Base-by-base conservation (phyloP, 1,140 invertebrate species). In the Bathynomus jamesi region DNA sequence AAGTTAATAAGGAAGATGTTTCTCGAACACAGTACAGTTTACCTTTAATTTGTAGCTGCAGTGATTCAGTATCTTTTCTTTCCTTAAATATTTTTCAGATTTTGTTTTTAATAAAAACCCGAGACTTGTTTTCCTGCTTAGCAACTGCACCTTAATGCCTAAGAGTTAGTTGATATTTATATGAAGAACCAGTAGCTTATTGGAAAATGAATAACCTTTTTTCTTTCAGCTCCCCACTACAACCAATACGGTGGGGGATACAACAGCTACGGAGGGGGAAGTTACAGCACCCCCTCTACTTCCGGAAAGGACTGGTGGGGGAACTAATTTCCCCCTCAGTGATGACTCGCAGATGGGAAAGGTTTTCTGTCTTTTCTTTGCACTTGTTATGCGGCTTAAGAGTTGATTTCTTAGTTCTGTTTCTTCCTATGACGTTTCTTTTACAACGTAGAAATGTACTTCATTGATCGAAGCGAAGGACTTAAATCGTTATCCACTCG, bases 231-330 rank as follows among this genome's bases (percentile, higher is more conserved):
- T n/a, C 76, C 73, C 28, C 70, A 77, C 17, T 74, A 77, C 28
- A 71, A 71, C 53, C 32, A 70, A n/a, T 73, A 69, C 63, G 69
- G 75, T 28, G 75, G 75, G 25, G 61, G 72, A 29, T 28, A 40
- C 30, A 61, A 61, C 25, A 61, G 61, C 28, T 61, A 29, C 62
- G 40, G 64, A 25, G 64, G 71, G 27, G 67, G 64, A 64, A 77
- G 29, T 64, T 77, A 72, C 69, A 77, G 68, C 67, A 40, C 62
- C 30, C 72, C 76, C 11, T 70, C 67, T 28, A 67, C 72, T 7
- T 77, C 76, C 0, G 72, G 72, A 30, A 77, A 72, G 5, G 76
- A 77, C 61, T 77, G 76, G 76, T 77, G 76, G 76, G 70, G 40
- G 10, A 70, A 72, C 62, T 68, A 74, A 28, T 61, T 46, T 30